These are phyloP conservation scores for Carposina sasakii DNA, from an alignment of 1,140 invertebrate genomes.

Conservation along the genomic window DNA sequence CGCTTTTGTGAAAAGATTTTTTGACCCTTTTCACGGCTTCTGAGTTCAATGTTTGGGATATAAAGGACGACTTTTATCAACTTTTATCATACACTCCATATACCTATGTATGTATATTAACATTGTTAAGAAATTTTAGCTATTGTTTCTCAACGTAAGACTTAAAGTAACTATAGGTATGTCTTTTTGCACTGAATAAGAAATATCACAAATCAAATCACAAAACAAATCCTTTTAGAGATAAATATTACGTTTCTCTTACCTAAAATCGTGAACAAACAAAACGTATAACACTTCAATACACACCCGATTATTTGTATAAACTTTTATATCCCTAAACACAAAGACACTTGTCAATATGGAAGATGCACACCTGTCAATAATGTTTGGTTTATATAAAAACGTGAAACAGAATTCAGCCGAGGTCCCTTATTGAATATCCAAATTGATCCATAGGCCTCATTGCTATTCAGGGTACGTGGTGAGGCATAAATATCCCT, in stretches of 20 bases:
- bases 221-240: too few species aligned
- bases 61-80: background rate
- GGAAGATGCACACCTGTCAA: slow-evolving; percentile 38
- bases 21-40: slow-evolving; percentile 54
- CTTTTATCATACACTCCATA: too few species aligned
- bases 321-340: slow-evolving; percentile 36
- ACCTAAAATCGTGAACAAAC: too few species aligned
- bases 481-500: slow-evolving; percentile 62
- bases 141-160: too few species aligned
- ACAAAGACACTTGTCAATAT: slow-evolving; percentile 29
- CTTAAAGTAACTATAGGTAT: too few species aligned
- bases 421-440: slow-evolving; percentile 50
- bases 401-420: slow-evolving; percentile 39
- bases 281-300: too few species aligned
- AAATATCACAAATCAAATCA: too few species aligned
- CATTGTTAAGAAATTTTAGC: background rate
- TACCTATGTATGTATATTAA: background rate
- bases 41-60: slow-evolving; percentile 12
- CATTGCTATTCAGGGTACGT: slow-evolving; percentile 61
- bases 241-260: too few species aligned
- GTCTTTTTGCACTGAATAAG: too few species aligned
- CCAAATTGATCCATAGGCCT: slow-evolving; percentile 33
- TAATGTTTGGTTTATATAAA: slow-evolving; percentile 47
- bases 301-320: slow-evolving; percentile 21
- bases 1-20: slow-evolving; percentile 64